Conservation (phyloP, 2,113 vertebrate genomes). For the Uropsilus gracilis region DNA sequence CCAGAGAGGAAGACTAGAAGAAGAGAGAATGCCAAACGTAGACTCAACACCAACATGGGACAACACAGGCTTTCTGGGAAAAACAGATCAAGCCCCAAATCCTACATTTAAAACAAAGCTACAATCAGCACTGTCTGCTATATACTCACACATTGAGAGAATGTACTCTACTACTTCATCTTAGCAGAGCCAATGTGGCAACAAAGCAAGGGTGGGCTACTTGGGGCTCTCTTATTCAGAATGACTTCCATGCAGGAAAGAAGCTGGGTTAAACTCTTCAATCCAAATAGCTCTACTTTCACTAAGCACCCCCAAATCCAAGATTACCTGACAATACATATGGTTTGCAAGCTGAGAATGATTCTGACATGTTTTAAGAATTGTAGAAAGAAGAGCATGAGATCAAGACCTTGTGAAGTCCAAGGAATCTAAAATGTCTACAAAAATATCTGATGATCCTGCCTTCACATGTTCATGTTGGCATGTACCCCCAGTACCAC, state of each 20-base stretch:
- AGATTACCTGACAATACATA: neutral
- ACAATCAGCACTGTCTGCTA: neutral
- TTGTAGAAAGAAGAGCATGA: neutral
- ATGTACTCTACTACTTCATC: neutral
- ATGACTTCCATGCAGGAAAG: neutral
- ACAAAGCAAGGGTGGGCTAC: too few species aligned
- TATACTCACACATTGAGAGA: neutral
- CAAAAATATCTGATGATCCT: neutral
- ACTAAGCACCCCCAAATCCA: neutral
- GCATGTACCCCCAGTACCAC: too few species aligned
- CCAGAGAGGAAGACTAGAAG: rapidly evolving
- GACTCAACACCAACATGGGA: too few species aligned
- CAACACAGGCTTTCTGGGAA: neutral
- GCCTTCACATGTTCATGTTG: too few species aligned
- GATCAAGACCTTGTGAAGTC: neutral
- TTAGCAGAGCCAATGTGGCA: neutral
- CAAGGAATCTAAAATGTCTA: neutral
- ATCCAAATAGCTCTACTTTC: neutral
- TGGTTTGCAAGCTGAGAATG: neutral
- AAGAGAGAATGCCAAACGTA: neutral
- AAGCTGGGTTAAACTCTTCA: neutral
- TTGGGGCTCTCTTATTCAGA: neutral
- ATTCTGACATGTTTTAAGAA: neutral
- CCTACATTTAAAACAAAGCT: neutral
- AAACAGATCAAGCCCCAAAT: neutral